Evolutionary conservation across 2,797 vertebrate genomes (phyloP), one percentile per base, ranked within the genome.

Genomic region (Amblyopsis hoosieri): DNA sequence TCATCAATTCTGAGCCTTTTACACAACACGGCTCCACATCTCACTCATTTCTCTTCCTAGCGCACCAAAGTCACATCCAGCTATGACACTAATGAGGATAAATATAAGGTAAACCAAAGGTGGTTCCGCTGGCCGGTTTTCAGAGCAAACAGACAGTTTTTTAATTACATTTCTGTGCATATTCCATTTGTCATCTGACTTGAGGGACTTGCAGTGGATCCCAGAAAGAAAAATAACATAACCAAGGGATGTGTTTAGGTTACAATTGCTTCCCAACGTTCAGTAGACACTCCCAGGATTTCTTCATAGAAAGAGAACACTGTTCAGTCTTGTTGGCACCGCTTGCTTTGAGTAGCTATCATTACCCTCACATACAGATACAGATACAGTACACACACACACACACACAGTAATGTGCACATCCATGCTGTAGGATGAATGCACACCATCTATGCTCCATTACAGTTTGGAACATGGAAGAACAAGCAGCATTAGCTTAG

Each of bases 401-500:
- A 61, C 46, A 23, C 19, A 23, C 23, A 23, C 19, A 33, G 8
- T 1, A 31, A 23, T 19, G 23, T 29, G 11, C 46, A 37, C 58
- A 31, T 19, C 37, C 10, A 17, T 42, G 37, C 37, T 9, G 4
- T 42, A 42, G 37, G 37, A 9, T 42, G 37, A 42, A 42, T 42
- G 37, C 4, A 42, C 9, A 42, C 37, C 37, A 9, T 42, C 8
- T 42, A 42, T 42, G 37, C 37, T 48, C 6, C 13, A 53, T 8
- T 13, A 12, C 62, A 67, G 67, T 62, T 42, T 59, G 58, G 67
- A 83, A 60, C 75, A 60, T 60, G 69, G 54, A 66, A 49, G 62
- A 67, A 12, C 69, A 71, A 29, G 23, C 23, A 29, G 65, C 62
- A 46, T 66, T 54, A 47, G 37, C 37, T 42, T 9, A 42, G 37